Percentiles rank a stretch among this genome's conserved stretches.
Evolutionary conservation across 2,113 vertebrate genomes (phyloP).

Genomic region (Bettongia penicillata): DNA sequence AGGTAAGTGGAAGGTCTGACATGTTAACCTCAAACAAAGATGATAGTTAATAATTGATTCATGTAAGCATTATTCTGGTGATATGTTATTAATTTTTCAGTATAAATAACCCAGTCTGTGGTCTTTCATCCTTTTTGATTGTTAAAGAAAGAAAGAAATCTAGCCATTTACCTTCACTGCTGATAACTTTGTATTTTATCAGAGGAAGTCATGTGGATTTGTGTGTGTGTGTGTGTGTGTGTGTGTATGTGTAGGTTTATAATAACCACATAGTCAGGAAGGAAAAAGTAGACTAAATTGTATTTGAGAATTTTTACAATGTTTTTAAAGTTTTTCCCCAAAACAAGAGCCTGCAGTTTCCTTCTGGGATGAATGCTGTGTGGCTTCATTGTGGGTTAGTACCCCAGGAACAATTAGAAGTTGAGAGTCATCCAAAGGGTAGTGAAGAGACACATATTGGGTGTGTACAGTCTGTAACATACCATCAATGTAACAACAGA

Average conservation of each 20-base stretch:
- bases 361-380: background rate
- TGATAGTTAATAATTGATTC: background rate
- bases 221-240: background rate
- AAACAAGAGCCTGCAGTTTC: background rate
- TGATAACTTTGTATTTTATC: conserved; percentile 2
- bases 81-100: background rate
- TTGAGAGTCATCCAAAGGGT: background rate
- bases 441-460: background rate
- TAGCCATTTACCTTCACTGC: background rate
- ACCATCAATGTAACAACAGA: background rate
- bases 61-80: background rate
- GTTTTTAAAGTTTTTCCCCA: background rate
- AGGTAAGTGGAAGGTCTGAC: background rate
- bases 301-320: background rate
- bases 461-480: background rate
- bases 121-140: background rate
- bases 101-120: background rate
- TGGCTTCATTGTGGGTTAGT: background rate
- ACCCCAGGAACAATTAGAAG: background rate
- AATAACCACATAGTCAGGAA: background rate
- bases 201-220: background rate
- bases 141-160: background rate
- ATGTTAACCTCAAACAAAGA: background rate
- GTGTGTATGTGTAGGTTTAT: background rate
- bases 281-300: background rate